These are phyloP conservation scores for Wiebesia pumilae DNA, from an alignment of 1,140 invertebrate species.

Conservation along the genomic window DNA sequence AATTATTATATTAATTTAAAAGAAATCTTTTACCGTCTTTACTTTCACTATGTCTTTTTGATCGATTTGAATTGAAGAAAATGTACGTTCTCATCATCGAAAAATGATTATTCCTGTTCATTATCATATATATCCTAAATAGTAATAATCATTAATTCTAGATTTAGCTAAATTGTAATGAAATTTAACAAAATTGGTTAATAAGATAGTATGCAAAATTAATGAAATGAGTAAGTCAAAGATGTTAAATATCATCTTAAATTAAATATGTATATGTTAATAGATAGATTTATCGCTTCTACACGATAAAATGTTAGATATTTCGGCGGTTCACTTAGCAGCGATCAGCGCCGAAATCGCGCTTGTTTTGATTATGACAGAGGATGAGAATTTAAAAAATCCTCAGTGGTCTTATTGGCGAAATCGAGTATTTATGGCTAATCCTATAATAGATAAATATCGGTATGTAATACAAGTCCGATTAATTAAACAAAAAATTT, in stretches of 20 bases:
- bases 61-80: no score
- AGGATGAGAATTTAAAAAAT: background rate
- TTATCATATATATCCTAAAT: no score
- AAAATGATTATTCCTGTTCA: no score
- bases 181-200: background rate
- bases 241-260: no score
- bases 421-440: conserved; percentile 3
- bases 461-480: background rate
- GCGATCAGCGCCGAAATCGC: conserved; percentile 49
- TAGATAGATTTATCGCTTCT: conserved; percentile 62
- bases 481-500: background rate
- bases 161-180: no score
- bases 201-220: background rate
- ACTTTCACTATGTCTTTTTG: no score
- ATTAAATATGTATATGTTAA: background rate
- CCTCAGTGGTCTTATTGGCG: conserved; percentile 55
- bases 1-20: background rate
- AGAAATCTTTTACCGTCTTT: no score
- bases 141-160: no score
- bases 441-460: conserved; percentile 25
- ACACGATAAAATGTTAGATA: conserved; percentile 49
- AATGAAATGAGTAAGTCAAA: no score
- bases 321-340: conserved; percentile 46
- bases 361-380: conserved; percentile 43
- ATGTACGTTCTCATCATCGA: no score